A percentile compares a stretch with the other conserved stretches of the same genome.
Evolutionary conservation across 2,797 vertebrate genomes (phyloP).

Genomic region (Miichthys miiuy): DNA sequence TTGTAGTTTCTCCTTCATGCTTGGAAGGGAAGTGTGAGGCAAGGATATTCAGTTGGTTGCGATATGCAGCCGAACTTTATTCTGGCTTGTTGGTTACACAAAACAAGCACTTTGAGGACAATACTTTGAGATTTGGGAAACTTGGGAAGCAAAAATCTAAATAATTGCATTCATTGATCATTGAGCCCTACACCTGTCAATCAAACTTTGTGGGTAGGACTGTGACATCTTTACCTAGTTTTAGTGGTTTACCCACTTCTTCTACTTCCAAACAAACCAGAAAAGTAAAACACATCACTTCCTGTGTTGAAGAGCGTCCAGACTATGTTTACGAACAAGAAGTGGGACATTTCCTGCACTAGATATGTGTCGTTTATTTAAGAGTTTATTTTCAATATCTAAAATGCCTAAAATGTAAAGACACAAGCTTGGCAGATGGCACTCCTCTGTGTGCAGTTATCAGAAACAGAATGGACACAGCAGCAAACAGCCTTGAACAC

Average conservation of each 20-base stretch:
- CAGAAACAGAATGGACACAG: not conserved
- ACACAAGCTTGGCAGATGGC: not conserved
- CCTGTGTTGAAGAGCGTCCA: not conserved
- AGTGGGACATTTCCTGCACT: not conserved
- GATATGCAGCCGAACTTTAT: no score
- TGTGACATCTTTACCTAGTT: no score
- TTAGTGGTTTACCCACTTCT: not conserved
- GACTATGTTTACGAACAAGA: not conserved
- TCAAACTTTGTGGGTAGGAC: no score
- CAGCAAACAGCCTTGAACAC: slow-evolving; percentile 23
- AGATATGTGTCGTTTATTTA: not conserved
- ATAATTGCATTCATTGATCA: no score
- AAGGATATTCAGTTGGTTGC: no score
- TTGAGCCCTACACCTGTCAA: no score
- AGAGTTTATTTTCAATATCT: not conserved
- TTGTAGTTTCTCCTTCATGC: no score
- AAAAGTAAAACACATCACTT: slow-evolving; percentile 1
- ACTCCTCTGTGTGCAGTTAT: slow-evolving; percentile 4
- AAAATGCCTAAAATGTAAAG: not conserved
- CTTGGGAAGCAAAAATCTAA: not conserved
- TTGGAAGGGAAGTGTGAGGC: no score
- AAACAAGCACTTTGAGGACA: not conserved
- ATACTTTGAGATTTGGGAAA: not conserved
- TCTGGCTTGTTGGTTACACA: not conserved
- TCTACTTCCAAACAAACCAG: not conserved